Conservation (phyloP, 1,140 invertebrate genomes). For the Tetramorium alpestre region DNA sequence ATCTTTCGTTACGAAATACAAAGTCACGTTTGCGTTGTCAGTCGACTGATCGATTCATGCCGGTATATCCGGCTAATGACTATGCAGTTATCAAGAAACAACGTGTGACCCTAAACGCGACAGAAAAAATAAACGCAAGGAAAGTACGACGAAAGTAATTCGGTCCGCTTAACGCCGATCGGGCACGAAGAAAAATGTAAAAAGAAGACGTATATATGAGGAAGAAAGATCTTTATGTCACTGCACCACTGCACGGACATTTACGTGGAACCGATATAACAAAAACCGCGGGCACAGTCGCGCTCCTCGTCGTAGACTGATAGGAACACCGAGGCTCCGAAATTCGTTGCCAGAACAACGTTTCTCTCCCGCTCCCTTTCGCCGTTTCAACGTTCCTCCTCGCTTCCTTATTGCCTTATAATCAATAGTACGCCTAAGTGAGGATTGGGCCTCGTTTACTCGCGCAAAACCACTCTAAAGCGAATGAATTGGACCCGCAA, state of each 20-base stretch:
- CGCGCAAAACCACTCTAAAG: neutral
- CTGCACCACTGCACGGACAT: slow-evolving; percentile 50
- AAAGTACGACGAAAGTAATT: neutral
- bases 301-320: slow-evolving; percentile 62
- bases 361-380: slow-evolving; percentile 47
- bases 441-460: neutral
- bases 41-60: neutral
- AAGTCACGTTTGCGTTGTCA: neutral
- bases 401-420: slow-evolving; percentile 4
- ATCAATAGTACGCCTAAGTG: neutral
- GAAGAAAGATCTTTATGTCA: slow-evolving; percentile 20
- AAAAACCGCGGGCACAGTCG: slow-evolving; percentile 20
- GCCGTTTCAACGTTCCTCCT: neutral
- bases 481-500: neutral
- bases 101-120: neutral
- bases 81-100: neutral
- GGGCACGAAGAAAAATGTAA: neutral
- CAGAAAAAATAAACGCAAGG: neutral
- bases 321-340: slow-evolving; percentile 33
- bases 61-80: neutral
- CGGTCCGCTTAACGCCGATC: neutral
- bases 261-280: neutral
- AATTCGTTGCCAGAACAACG: slow-evolving; percentile 63
- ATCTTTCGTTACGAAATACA: neutral
- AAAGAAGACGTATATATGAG: neutral